Base-by-base conservation (phyloP, 2,888 invertebrate species). In the Lomographa bimaculata region DNA sequence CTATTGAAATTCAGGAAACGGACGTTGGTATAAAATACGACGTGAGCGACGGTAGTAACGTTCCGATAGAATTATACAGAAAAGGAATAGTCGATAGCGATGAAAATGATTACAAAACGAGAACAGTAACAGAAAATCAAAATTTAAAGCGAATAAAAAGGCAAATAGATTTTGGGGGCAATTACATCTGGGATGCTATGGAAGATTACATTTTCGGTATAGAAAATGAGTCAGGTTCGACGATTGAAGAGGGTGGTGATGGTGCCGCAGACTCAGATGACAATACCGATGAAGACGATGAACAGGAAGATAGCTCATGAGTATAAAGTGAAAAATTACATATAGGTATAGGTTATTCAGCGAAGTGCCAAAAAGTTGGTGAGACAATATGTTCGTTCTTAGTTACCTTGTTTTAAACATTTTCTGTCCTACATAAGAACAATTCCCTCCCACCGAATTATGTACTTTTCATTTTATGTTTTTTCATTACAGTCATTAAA, bases 61-160 rank as follows among this genome's bases (percentile, higher is more conserved):
- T 84, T 5, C 90, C 91, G 1, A 64, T 85, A 42, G 92, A 92
- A 65, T 80, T 89, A 55, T 92, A 92, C 60, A 84, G 89, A 60
- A 91, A 91, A 69, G 92, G 92, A 5, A 90, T 91, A 35, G 92
- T 92, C 1, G 91, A 92, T 40, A 89, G 79, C 46, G 91, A 89
- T 48, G 81, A 81, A 50, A 81, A 80, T 41, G 54, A 70, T 46
- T 82, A 87, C 57, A 50, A 64, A 10, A 47, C 52, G 14, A 14
- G 14, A 14, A 4, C 14, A 9, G 33, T 46, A 8, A 67, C 55
- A 25, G 64, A 63, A 47, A 54, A 4, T 14, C 26, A 44, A 11
- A 54, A 60, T 30, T 57, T 57, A 28, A 70, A 61, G n/a, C 67
- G 80, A 14, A 52, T 37, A 2, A 85, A 72, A 50, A 65, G 90